Base-by-base conservation (phyloP, 2,113 vertebrate genomes). In the Paedocypris sp. region DNA sequence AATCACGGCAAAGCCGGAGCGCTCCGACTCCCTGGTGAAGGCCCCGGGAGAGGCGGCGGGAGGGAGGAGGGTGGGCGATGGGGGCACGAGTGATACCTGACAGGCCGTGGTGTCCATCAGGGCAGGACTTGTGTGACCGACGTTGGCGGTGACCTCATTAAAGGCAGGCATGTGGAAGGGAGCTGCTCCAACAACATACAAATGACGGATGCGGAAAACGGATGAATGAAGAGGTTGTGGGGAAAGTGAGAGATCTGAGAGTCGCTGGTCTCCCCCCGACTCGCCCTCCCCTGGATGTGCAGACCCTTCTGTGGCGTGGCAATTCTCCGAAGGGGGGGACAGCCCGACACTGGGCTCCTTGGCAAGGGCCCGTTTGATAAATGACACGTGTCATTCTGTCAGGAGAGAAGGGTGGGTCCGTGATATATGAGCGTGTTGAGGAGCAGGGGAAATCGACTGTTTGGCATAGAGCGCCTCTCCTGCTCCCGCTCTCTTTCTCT, bases 361-460 rank as follows among this genome's bases (percentile, higher is more conserved):
- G 90, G 85, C 83, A 80, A 85, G 83, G 83, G 74, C 88, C 83
- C 49, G 77, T 83, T 89, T 97, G 94, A 98, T 95, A 97, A 98
- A 98, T 97, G 94, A 96, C 94, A 97, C 87, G 65, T 86, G 91
- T 95, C 94, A 92, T 90, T 91, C 90, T 92, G 93, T 95, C 92
- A 87, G 83, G 86, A 89, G 90, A 83, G 84, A 91, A 91, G 91
- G 93, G 91, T 84, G 91, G 91, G 91, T 92, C 91, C 81, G 84
- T 98, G 94, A 98, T 97, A 84, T 89, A 98, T 90, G 86, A 84
- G 79, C 81, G 74, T 74, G 88, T 88, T 82, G 88, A 90, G 87
- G 87, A 93, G 91, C 89, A 88, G 86, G 88, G 93, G 94, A 97
- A 97, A 95, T 94, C 88, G 88, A 92, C 91, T 93, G 88, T 93